Base-by-base conservation (phyloP, 2,113 vertebrate genomes). In the Hylia prasina region DNA sequence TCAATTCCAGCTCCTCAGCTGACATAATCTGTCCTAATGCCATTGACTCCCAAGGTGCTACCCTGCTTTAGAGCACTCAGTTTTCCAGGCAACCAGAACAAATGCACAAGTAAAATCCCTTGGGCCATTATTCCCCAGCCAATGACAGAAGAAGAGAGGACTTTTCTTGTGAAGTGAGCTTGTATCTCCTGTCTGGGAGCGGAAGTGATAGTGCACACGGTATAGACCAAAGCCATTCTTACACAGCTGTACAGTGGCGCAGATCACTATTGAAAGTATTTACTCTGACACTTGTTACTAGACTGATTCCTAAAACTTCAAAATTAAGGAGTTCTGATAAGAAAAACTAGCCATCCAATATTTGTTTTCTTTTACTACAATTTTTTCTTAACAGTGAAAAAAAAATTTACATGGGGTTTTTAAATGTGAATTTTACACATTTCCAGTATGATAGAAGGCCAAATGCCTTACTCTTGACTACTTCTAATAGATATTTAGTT, bases 1-100 rank as follows among this genome's bases (percentile, higher is more conserved):
- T 90, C 42, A 91, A 73, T 54, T 92, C 47, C 35, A 61, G 27
- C 39, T 94, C 58, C 65, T 95, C 70, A 72, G 37, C 30, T 91
- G 73, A 53, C 15, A 44, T 82, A 92, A 91, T 94, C 77, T 95
- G 48, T 87, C 57, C 57, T 92, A 90, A 87, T 79, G 78, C 82
- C 37, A 58, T 70, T 91, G 91, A 94, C 66, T 88, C 30, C 40
- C 39, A 72, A 87, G 61, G 45, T 91, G 77, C 33, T 85, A 51
- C 42, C n/a, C 31, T 73, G n/a, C 37, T 86, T 89, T 72, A 66
- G 28, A 60, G 27, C 39, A 82, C 33, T 75, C 73, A 15, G 19
- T 91, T 94, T 95, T 94, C 70, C 48, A 45, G 39, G 66, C 57
- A 87, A 71, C 28, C 33, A 77, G 40, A 85, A 86, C 42, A 94